Conservation (phyloP, 1,140 invertebrate species). For the Argopecten irradians region DNA sequence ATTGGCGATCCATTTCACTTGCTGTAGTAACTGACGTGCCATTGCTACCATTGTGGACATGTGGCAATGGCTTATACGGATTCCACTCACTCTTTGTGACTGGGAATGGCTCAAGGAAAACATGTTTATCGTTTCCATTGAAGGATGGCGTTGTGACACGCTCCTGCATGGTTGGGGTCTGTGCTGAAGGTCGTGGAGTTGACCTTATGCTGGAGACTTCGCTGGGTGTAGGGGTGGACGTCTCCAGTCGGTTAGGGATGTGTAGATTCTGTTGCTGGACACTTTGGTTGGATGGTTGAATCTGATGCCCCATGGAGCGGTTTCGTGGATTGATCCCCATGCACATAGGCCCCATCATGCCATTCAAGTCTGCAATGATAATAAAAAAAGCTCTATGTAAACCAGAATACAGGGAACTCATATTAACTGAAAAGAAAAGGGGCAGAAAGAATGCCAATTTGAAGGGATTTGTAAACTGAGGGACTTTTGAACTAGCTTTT, state of each 20-base stretch:
- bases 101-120: slow-evolving; percentile 67
- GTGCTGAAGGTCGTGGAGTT: slow-evolving; percentile 54
- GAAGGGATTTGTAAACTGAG: neutral
- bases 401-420: neutral
- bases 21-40: slow-evolving; percentile 41
- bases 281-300: slow-evolving; percentile 30
- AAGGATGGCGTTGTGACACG: slow-evolving; percentile 49
- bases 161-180: slow-evolving; percentile 59
- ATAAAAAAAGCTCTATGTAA: neutral
- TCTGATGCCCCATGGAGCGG: slow-evolving; percentile 32
- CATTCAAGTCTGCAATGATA: slow-evolving; percentile 47
- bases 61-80: slow-evolving; percentile 63
- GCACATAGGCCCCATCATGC: slow-evolving; percentile 45
- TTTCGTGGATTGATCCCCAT: slow-evolving; percentile 44
- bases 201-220: slow-evolving; percentile 72
- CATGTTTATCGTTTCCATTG: slow-evolving; percentile 59
- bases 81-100: slow-evolving; percentile 66
- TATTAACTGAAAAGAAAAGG: too few species aligned
- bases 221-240: slow-evolving; percentile 72
- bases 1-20: slow-evolving; percentile 52
- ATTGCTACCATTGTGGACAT: slow-evolving; percentile 50
- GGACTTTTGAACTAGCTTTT: too few species aligned
- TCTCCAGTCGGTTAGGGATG: slow-evolving; percentile 65
- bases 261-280: slow-evolving; percentile 48
- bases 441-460: neutral